These are phyloP conservation scores for Cyrtonyx montezumae DNA, from an alignment of 2,113 vertebrate genomes.

Conservation along the genomic window DNA sequence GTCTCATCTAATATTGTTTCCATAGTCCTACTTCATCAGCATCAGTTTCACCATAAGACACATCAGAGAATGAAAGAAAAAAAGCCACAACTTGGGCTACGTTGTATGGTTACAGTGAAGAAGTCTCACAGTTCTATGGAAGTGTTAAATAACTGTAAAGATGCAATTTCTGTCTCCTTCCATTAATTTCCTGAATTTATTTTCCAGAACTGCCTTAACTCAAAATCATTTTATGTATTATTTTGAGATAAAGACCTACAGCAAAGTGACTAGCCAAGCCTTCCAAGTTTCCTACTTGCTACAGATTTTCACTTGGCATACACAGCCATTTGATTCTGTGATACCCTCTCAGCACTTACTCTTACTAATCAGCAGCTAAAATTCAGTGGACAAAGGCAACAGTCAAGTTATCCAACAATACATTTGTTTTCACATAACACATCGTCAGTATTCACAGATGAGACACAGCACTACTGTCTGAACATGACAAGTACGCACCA, in stretches of 20 bases:
- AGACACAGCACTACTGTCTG: neutral
- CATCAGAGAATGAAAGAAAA: neutral
- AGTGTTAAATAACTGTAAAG: neutral
- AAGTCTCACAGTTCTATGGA: neutral
- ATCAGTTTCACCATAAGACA: neutral
- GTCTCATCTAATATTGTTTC: neutral
- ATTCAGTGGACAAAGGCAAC: constrained; percentile 29
- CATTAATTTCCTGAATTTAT: neutral
- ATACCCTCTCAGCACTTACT: neutral
- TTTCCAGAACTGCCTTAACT: neutral
- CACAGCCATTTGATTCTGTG: neutral
- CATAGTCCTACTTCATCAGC: neutral
- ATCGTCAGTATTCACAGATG: constrained; percentile 12
- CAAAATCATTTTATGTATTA: neutral
- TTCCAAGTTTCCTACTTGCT: neutral
- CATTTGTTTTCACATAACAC: constrained; percentile 31
- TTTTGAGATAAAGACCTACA: neutral
- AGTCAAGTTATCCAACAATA: constrained; percentile 16
- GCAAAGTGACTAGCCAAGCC: neutral
- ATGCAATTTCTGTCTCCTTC: neutral
- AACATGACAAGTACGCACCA: neutral
- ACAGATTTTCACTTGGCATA: neutral
- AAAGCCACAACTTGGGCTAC: neutral
- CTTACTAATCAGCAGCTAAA: constrained; percentile 30
- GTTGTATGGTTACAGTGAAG: neutral